Evolutionary conservation across 2,113 vertebrate genomes (phyloP), one percentile per base, ranked within the genome.

Genomic region (Egretta garzetta): DNA sequence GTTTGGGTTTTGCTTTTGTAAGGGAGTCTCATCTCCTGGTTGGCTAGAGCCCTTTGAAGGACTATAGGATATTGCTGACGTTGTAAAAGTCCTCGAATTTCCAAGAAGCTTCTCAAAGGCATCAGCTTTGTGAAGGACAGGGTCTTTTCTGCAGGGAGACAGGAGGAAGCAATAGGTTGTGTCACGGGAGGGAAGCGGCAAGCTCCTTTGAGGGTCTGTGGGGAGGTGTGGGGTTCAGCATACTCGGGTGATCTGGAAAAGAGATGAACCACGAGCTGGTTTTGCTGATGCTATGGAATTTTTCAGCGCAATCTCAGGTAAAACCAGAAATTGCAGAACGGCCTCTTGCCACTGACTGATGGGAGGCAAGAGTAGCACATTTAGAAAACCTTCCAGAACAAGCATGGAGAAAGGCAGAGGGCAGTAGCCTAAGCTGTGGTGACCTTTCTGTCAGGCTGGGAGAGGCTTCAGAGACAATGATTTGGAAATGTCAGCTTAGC

Each of bases 401-500:
- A 82, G 24, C 8, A 18, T 0, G 0, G 62, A 80, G 41, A 55
- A 60, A 56, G 63, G 52, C 83, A 71, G 33, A 72, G 49, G 58
- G 49, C 66, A 76, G 32, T 3, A 4, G 11, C 23, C 37, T 14
- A 27, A 43, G 81, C 56, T 92, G 70, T 3, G 3, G n/a, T 32
- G 73, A 89, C 76, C 45, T 77, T 73, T 75, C 74, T 72, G 16
- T 64, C 39, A 66, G 64, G 47, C 52, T 94, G 50, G 55, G 47
- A 87, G 73, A 67, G 60, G 55, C 47, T 77, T 77, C 52, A 21
- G 68, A 63, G 39, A 10, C 41, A 11, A 32, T 35, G 30, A n/a
- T 90, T 74, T 82, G 64, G 59, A 85, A 87, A 20, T 47, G 56
- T 43, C 81, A 63, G 60, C 70, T 95, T 77, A 53, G 90, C 41